These are phyloP conservation scores for Eulithis testata DNA, from an alignment of 2,888 invertebrate genomes.

Conservation along the genomic window DNA sequence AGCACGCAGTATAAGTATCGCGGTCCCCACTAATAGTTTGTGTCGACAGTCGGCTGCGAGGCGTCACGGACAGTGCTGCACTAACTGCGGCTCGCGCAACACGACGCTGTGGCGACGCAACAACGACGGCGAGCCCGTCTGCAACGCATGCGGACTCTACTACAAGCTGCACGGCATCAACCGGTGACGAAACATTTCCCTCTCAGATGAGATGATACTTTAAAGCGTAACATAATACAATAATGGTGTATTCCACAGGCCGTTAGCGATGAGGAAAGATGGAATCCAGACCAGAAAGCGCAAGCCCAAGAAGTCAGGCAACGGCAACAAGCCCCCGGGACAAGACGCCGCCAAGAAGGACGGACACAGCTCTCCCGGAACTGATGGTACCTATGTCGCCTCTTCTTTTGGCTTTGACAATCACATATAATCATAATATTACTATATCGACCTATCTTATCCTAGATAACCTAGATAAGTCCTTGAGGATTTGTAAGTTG, in stretches of 20 bases:
- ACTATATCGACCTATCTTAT: too few relatives aligned
- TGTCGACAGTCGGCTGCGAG: conserved; percentile 91
- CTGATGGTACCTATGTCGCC: conserved; percentile 59
- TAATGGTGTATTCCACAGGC: conserved; percentile 78
- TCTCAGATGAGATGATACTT: too few relatives aligned
- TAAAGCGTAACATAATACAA: too few relatives aligned
- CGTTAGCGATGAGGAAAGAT: conserved; percentile 97
- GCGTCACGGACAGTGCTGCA: conserved; percentile 95
- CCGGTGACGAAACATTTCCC: conserved; percentile 56
- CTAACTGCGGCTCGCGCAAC: conserved; percentile 98
- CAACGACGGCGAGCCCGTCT: conserved; percentile 98
- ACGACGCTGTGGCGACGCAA: conserved; percentile 99
- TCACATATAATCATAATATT: too few relatives aligned
- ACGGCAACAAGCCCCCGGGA: conserved; percentile 68
- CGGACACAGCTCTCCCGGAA: conserved; percentile 73
- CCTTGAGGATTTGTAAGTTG: not conserved
- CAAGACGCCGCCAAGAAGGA: conserved; percentile 75
- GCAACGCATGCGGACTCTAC: conserved; percentile 99
- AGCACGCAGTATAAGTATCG: too few relatives aligned
- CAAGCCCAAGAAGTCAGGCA: conserved; percentile 93
- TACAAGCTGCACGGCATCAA: conserved; percentile 98
- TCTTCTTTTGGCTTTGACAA: not conserved
- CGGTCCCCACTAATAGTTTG: conserved; percentile 20
- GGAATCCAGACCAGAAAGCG: conserved; percentile 98
- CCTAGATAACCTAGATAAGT: too few relatives aligned